Percentiles rank a stretch among this genome's conserved stretches.
These are phyloP conservation scores for Strongylocentrotus purpuratus DNA, from an alignment of 35 echinoderm and acorn worm species.

Conservation along the genomic window DNA sequence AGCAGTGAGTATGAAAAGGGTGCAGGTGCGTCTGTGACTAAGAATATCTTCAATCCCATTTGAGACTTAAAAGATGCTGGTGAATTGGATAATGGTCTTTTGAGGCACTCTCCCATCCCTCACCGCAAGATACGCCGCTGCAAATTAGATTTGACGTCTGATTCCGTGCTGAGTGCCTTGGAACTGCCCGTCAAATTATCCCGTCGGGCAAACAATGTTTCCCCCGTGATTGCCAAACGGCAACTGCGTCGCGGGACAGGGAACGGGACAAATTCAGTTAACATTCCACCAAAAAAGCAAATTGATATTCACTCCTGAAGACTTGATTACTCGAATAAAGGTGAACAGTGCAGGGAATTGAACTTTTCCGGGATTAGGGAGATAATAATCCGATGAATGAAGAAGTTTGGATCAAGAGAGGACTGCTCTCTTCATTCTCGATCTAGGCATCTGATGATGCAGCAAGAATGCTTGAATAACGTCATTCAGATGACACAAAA, in stretches of 20 bases:
- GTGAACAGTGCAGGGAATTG: not conserved
- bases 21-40: not conserved
- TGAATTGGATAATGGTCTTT: constrained; percentile 3
- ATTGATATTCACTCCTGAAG: not conserved
- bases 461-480: not conserved
- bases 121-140: not conserved
- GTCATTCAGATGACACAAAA: not conserved
- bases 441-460: not conserved
- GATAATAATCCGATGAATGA: not conserved
- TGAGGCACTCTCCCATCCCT: not conserved
- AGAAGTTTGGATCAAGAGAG: not conserved
- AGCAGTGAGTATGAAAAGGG: no score
- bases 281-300: constrained; percentile 17
- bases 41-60: not conserved
- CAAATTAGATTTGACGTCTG: constrained; percentile 49
- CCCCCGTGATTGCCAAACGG: not conserved
- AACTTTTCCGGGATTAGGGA: not conserved
- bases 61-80: not conserved
- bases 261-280: not conserved
- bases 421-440: not conserved
- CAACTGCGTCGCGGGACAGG: not conserved
- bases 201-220: constrained; percentile 35
- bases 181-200: constrained; percentile 38
- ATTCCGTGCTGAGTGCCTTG: constrained; percentile 24
- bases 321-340: not conserved